These are phyloP conservation scores for Bos taurus DNA, from an alignment of 2,113 vertebrate species.

Conservation along the genomic window ARS-UCD2.0 NC_037329.1:99860001-99860500, in stretches of 20 bases:
- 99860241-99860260: neutral
- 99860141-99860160: neutral
- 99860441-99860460: neutral
- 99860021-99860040: neutral
- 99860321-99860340: neutral
- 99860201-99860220: neutral
- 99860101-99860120: neutral
- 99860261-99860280: neutral
- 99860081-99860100: neutral
- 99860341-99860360: neutral
- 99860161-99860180: neutral
- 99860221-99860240: neutral
- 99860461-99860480: conserved; percentile 7
- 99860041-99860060: neutral
- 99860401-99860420: neutral
- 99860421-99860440: neutral
- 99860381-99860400: neutral
- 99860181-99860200: neutral
- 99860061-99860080: neutral
- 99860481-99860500: neutral
- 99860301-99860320: neutral
- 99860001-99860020: neutral
- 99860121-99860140: neutral
- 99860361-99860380: neutral
- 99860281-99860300: neutral